phyloP scores from a whole-genome alignment of 1,140 invertebrate species.

The Leptoteleia sp. region DNA sequence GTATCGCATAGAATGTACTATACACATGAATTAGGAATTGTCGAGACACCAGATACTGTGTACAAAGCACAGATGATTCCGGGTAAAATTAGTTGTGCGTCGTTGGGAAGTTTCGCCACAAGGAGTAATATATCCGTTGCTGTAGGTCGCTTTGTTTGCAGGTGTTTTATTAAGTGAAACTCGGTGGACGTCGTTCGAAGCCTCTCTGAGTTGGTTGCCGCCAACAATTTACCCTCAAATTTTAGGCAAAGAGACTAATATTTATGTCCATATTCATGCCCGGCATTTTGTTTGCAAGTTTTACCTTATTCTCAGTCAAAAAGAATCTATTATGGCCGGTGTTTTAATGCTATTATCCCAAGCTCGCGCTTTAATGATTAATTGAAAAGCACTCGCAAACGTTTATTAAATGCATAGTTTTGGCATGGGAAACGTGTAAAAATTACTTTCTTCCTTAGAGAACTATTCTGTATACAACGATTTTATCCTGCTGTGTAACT shows the following conservation, averaged over 20 bases:
- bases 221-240: conserved; percentile 41
- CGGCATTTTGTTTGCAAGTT: conserved; percentile 30
- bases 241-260: conserved; percentile 41
- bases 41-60: conserved; percentile 28
- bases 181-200: conserved; percentile 39
- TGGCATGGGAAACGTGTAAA: no score
- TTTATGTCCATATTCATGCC: conserved; percentile 46
- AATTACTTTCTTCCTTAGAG: no score
- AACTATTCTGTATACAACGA: no score
- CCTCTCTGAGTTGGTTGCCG: conserved; percentile 28
- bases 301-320: conserved; percentile 35
- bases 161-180: conserved; percentile 47
- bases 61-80: conserved; percentile 34
- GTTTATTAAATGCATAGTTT: background rate
- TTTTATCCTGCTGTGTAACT: no score
- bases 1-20: conserved; percentile 5
- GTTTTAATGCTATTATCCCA: conserved; percentile 25
- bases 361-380: conserved; percentile 24
- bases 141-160: conserved; percentile 48
- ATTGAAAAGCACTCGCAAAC: conserved; percentile 25
- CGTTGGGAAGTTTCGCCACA: conserved; percentile 37
- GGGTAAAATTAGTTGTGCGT: conserved; percentile 49
- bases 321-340: conserved; percentile 33
- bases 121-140: conserved; percentile 51
- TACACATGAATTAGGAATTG: conserved; percentile 36